Evolutionary conservation across 2,797 vertebrate genomes (phyloP), one percentile per base, ranked within the genome.

Genomic region (Xenentodon cancila): DNA sequence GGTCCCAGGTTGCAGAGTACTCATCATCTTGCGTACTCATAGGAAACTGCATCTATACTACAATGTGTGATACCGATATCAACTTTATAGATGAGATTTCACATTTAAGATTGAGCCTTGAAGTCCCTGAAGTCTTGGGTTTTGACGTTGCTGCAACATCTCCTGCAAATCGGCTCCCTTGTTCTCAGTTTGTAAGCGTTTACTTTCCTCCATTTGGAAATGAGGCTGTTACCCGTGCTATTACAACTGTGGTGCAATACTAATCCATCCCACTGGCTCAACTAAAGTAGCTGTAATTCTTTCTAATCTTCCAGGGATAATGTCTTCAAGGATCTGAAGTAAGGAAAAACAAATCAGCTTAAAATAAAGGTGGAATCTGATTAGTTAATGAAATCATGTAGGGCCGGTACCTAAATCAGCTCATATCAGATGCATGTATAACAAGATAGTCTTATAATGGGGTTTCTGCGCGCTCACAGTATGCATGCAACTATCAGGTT

Each of bases 181-280:
- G 58, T 61, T 76, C 63, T 72, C 44, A 62, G 60, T 84, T 81
- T 59, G 68, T 89, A 85, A 84, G 85, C 85, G 64, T 85, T 85
- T 71, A 60, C 73, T 84, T 78, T 65, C 58, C 72, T 63, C 64
- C 50, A 63, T 55, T 77, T 79, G 20, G 5, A 78, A 89, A 84
- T 68, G 71, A 75, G 57, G 75, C 80, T 59, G 79, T 83, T 84
- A 80, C 67, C 75, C 57, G n/a, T 62, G 69, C 73, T 84, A 73
- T 87, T 85, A 84, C 80, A 84, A 83, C 52, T 46, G 74, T 60
- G 84, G 73, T 83, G 82, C 67, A 81, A 75, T 81, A 64, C 70
- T 90, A 90, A 92, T 90, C 89, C 84, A 77, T 87, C 81, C 85
- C 84, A 86, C 80, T 75, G 82, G 86, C 88, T 86, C 75, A 77